These are phyloP conservation scores for Chalcis sispes DNA, from an alignment of 2,888 invertebrate genomes.

Conservation along the genomic window DNA sequence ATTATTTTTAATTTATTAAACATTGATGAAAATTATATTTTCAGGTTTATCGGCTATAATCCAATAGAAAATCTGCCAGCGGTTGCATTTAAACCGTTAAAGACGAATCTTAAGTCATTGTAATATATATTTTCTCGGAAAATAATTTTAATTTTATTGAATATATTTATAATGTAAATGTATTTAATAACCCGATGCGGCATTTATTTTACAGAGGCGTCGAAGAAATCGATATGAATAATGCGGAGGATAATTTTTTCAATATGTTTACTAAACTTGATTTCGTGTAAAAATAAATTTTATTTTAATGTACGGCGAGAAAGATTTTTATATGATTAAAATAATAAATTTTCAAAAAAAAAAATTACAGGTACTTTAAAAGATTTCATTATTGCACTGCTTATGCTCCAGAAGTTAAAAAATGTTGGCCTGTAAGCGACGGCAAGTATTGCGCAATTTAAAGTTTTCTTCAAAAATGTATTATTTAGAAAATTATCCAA, in stretches of 20 bases:
- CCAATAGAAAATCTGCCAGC: conserved; percentile 66
- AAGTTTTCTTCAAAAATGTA: no score
- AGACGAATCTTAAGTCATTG: conserved; percentile 70
- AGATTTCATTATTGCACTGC: conserved; percentile 81
- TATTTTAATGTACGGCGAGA: no score
- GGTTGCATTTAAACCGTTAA: conserved; percentile 66
- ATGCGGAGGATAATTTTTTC: conserved; percentile 78
- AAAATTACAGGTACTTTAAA: conserved; percentile 78
- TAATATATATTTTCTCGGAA: conserved; percentile 55
- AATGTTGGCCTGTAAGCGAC: conserved; percentile 81
- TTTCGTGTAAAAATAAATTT: conserved; percentile 75
- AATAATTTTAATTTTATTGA: conserved; percentile 37
- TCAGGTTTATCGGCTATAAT: conserved; percentile 71
- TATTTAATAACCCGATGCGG: neutral
- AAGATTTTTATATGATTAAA: no score
- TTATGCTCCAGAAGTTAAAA: conserved; percentile 78
- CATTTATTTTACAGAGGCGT: conserved; percentile 75
- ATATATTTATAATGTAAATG: neutral
- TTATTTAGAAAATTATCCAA: neutral
- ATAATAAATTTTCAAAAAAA: conserved; percentile 17
- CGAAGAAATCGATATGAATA: conserved; percentile 78
- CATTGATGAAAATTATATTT: conserved; percentile 33
- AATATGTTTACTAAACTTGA: conserved; percentile 76
- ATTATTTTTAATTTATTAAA: neutral
- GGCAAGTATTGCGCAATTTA: conserved; percentile 72